Percentiles rank a stretch among this genome's conserved stretches.
Evolutionary conservation across 2,797 vertebrate genomes (phyloP).

Genomic region (Neoniphon sammara): DNA sequence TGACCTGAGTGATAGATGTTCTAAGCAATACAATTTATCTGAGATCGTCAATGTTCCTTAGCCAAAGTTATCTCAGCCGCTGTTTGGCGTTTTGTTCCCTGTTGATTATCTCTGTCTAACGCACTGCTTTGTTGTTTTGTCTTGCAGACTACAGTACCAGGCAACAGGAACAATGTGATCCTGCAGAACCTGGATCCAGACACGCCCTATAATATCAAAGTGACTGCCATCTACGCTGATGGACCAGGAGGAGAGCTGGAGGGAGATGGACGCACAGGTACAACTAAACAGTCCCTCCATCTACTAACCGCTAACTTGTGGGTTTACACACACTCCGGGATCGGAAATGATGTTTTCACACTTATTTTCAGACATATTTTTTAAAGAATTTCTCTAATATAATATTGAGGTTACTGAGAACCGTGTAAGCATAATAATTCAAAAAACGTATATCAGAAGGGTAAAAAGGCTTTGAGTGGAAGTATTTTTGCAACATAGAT

Average conservation of each 20-base stretch:
- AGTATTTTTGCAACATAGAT: too few species aligned
- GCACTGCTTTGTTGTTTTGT: constrained; percentile 13
- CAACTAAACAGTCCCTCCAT: constrained; percentile 2
- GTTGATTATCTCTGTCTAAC: not conserved
- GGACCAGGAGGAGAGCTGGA: constrained; percentile 92
- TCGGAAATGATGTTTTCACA: too few species aligned
- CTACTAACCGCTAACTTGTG: too few species aligned
- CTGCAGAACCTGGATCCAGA: constrained; percentile 92
- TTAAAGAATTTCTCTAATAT: not conserved
- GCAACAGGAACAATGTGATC: constrained; percentile 91
- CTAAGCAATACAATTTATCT: not conserved
- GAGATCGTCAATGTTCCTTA: not conserved
- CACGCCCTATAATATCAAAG: constrained; percentile 94
- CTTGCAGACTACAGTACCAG: constrained; percentile 91
- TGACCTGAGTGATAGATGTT: too few species aligned
- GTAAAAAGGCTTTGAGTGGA: too few species aligned
- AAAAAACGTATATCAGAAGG: too few species aligned
- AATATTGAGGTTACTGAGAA: too few species aligned
- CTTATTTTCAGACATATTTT: too few species aligned
- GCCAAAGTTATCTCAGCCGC: not conserved
- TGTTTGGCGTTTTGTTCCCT: not conserved
- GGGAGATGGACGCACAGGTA: constrained; percentile 94
- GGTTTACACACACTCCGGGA: too few species aligned
- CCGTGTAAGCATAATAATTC: too few species aligned
- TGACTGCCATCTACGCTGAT: constrained; percentile 91